A percentile compares a stretch with the other conserved stretches of the same genome.
phyloP scores from a whole-genome alignment of 2,113 vertebrate species.

The Oxygymnocypris stewartii region DNA sequence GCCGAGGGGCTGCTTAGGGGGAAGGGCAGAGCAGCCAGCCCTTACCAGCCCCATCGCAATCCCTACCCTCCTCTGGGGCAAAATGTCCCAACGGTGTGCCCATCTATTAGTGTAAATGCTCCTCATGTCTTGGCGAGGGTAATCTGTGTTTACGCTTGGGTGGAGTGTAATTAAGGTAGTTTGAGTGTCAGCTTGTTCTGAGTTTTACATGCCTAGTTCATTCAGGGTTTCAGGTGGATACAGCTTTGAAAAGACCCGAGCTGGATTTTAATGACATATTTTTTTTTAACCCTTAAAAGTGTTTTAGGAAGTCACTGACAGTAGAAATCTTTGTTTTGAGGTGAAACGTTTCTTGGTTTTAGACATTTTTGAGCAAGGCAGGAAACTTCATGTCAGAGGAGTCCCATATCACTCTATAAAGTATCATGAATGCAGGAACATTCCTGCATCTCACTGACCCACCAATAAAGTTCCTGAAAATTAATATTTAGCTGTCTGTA shows the following conservation, averaged over 20 bases:
- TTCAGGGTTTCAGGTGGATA: slow-evolving; percentile 13
- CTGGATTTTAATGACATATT: background rate
- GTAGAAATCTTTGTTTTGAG: background rate
- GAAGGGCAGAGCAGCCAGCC: slow-evolving; percentile 43
- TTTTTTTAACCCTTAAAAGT: background rate
- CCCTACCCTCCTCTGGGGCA: slow-evolving; percentile 44
- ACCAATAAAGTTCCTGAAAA: background rate
- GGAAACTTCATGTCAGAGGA: background rate
- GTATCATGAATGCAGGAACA: background rate
- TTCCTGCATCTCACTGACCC: background rate
- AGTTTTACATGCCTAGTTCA: slow-evolving; percentile 23
- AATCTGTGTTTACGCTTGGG: slow-evolving; percentile 51
- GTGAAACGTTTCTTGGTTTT: background rate
- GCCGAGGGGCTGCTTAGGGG: slow-evolving; percentile 57
- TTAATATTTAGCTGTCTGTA: background rate
- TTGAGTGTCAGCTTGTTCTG: slow-evolving; percentile 35
- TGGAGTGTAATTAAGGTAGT: slow-evolving; percentile 50
- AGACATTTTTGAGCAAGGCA: background rate
- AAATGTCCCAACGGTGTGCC: slow-evolving; percentile 46
- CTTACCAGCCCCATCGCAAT: slow-evolving; percentile 43
- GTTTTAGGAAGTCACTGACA: background rate
- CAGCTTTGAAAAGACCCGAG: background rate
- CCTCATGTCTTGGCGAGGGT: slow-evolving; percentile 33
- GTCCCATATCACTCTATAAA: background rate
- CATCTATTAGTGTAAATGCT: slow-evolving; percentile 51